Base-by-base conservation (phyloP, 2,888 invertebrate genomes). In the Lissonota sp. region DNA sequence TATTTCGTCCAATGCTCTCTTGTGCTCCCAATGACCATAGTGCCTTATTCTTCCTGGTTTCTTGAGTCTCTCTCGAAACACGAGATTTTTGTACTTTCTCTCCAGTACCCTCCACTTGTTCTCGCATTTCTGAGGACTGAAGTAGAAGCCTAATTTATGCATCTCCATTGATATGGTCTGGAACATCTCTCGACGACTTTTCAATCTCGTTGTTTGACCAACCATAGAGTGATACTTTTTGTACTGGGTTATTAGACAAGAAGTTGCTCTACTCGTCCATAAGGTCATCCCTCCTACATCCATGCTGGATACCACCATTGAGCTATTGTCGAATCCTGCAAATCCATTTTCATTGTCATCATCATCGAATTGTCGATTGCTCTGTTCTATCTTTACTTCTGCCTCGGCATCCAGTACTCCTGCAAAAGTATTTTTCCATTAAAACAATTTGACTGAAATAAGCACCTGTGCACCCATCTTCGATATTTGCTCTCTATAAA, bases 71-170 rank as follows among this genome's bases (percentile, higher is more conserved):
- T 91, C 90, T 4, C 91, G 85, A n/a, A 86, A 85, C 6, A 89
- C 87, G 3, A 91, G 85, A 66, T 91, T 91, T 75, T 90, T 91
- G 76, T 91, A 91, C 53, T 91, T 91, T 7, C 91, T 87, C 55
- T 91, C 91, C 0, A 91, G 77, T 0, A 91, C 91, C 7, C 91
- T 87, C 91, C 91, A 91, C 70, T 91, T 91, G 79, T 91, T 91
- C 70, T 91, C 91, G 72, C 91, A 91, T 55, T 91, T 91, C 67
- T 91, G 91, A 0, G 91, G 86, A 62, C 88, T 91, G 64, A 91
- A 91, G 79, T 83, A 87, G 64, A 87, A 91, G 0, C 89, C 89
- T 12, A 85, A 83, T 39, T 89, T 89, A 44, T 87, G 87, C 91
- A 91, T 90, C 66, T 91, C 90, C 2, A 85, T n/a, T 0, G 91